phyloP scores from a whole-genome alignment of 2,797 vertebrate genomes.

The Periophthalmus magnuspinnatus region DNA sequence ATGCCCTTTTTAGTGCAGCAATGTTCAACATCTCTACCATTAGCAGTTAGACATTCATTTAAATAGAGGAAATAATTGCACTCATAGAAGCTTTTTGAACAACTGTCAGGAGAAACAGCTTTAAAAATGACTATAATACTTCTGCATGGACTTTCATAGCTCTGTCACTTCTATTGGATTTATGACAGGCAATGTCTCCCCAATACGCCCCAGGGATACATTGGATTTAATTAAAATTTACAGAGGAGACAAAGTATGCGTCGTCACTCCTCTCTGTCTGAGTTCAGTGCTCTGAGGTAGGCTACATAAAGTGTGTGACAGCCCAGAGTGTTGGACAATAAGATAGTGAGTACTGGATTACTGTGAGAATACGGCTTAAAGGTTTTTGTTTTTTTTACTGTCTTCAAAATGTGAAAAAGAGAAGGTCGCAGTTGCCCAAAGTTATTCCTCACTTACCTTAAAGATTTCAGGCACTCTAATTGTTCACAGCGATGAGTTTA shows the following conservation, averaged over 20 bases:
- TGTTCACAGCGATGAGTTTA: too few species aligned
- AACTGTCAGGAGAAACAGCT: neutral
- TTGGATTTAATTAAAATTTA: slow-evolving; percentile 5
- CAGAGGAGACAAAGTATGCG: neutral
- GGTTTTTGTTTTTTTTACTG: too few species aligned
- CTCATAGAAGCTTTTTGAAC: neutral
- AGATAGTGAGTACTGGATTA: neutral
- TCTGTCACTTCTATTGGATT: neutral
- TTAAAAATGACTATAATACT: neutral
- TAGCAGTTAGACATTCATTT: too few species aligned
- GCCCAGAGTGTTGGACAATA: neutral
- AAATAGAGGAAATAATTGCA: neutral
- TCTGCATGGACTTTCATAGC: neutral
- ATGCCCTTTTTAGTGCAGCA: too few species aligned
- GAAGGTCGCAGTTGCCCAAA: too few species aligned
- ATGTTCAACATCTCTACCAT: too few species aligned
- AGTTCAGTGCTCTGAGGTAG: neutral
- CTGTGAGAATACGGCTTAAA: neutral
- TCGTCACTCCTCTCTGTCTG: neutral
- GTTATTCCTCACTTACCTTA: too few species aligned
- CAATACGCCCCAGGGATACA: neutral
- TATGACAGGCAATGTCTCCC: neutral
- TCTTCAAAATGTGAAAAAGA: too few species aligned
- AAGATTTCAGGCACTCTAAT: too few species aligned
- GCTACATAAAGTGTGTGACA: neutral